Evolutionary conservation across 2,888 invertebrate species (phyloP), one percentile per base, ranked within the genome.

Genomic region (Lampropteryx suffumata): DNA sequence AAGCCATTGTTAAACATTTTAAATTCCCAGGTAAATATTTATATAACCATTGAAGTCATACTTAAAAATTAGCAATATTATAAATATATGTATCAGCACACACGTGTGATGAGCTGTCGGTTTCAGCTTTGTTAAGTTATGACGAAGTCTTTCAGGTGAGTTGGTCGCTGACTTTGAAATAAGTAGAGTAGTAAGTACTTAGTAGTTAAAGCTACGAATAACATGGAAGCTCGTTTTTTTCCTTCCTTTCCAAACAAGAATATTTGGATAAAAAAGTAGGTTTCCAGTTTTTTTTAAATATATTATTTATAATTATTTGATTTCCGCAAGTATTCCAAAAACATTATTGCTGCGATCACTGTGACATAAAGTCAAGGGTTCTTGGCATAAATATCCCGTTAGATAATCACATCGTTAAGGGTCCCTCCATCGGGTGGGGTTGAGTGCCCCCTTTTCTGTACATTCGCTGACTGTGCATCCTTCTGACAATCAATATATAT

Each of bases 351-450:
- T 28, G 5, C 14, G 14, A 11, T 36, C 51, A 40, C 29, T 37
- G 42, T 46, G 33, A 37, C 37, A 34, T 42, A 42, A 45, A 33
- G 37, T 43, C 30, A 13, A 52, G 28, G 37, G 46, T 46, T 42
- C 51, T 47, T 47, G 42, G 43, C 42, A 43, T 47, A 52, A 47
- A 47, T 40, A 52, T 41, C 45, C 51, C 24, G 30, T 45, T 43
- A 52, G 46, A 52, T 47, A 52, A 52, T 46, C 41, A 46, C 50
- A 33, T 41, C 28, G 43, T 35, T 24, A 24, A 45, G 36, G 24
- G 24, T 27, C 30, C 29, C 32, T 41, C 21, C 45, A 10, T 32
- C 21, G 13, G 12, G 11, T 4, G 17, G 32, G 36, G 36, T 17
- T 8, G 30, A 24, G 10, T 27, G 5, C 14, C 39, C 29, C 44